phyloP scores from a whole-genome alignment of 2,888 invertebrate genomes.

The Diarsia dahlii region DNA sequence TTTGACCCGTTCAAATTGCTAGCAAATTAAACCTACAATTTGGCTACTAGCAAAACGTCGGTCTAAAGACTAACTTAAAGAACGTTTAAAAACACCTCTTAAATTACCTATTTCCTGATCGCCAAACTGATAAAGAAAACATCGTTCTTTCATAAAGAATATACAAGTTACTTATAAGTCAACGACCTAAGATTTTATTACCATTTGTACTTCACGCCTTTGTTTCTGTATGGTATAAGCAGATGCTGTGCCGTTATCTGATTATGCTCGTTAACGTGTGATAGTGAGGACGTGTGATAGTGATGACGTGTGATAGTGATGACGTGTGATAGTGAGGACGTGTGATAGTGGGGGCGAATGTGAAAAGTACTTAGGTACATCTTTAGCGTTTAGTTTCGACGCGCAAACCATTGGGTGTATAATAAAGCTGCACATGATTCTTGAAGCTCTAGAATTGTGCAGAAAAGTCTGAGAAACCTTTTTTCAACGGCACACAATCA shows the following conservation, averaged over 20 bases:
- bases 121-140: constrained; percentile 41
- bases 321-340: no score
- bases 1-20: neutral
- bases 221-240: constrained; percentile 44
- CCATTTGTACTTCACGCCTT: constrained; percentile 53
- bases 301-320: no score
- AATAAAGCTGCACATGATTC: no score
- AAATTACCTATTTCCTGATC: constrained; percentile 48
- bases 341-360: no score
- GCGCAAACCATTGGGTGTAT: neutral
- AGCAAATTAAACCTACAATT: neutral
- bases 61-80: constrained; percentile 9
- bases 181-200: constrained; percentile 51
- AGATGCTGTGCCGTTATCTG: constrained; percentile 48
- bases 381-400: neutral
- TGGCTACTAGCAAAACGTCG: neutral
- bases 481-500: no score
- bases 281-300: no score
- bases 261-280: constrained; percentile 19
- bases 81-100: constrained; percentile 37
- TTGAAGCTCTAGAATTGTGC: no score
- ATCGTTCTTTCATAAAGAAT: constrained; percentile 38
- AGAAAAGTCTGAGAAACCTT: no score
- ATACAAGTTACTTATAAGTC: constrained; percentile 48
- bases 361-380: neutral